Conservation (phyloP, 2,888 invertebrate genomes). For the Torymus texanus region DNA sequence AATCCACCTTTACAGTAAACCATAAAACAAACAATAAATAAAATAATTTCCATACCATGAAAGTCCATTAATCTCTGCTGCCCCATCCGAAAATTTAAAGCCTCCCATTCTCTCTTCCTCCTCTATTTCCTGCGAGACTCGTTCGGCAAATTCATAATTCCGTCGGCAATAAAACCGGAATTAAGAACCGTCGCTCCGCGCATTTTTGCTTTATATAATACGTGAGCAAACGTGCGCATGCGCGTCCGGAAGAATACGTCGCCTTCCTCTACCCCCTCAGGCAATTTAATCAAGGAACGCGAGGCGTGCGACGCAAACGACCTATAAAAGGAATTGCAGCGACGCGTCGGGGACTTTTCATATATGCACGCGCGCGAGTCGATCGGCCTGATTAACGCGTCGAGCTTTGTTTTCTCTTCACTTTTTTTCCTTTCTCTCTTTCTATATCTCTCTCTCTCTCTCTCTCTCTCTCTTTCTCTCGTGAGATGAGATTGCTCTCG, state of each 20-base stretch:
- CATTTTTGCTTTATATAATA: conserved; percentile 7
- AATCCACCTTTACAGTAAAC: too few species aligned
- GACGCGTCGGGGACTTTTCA: conserved; percentile 37
- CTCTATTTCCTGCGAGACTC: conserved; percentile 24
- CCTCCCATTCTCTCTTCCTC: background rate
- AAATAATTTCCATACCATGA: too few species aligned
- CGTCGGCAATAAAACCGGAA: conserved; percentile 31
- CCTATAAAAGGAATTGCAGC: conserved; percentile 58
- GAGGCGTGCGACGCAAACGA: conserved; percentile 58
- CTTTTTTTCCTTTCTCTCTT: too few species aligned
- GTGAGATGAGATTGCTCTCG: too few species aligned
- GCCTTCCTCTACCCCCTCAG: background rate
- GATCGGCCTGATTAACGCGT: conserved; percentile 36
- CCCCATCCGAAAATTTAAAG: too few species aligned
- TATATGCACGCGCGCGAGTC: background rate
- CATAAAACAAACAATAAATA: too few species aligned
- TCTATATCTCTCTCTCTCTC: too few species aligned
- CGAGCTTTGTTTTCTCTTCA: background rate
- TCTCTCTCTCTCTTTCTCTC: too few species aligned
- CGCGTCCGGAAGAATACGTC: background rate
- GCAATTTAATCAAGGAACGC: conserved; percentile 44
- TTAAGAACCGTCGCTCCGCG: conserved; percentile 23
- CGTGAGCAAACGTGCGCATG: conserved; percentile 2
- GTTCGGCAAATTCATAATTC: conserved; percentile 41
- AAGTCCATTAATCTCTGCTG: too few species aligned